Evolutionary conservation across 2,888 invertebrate species (phyloP), one percentile per base, ranked within the genome.

Genomic region (Cheilosia variabilis): DNA sequence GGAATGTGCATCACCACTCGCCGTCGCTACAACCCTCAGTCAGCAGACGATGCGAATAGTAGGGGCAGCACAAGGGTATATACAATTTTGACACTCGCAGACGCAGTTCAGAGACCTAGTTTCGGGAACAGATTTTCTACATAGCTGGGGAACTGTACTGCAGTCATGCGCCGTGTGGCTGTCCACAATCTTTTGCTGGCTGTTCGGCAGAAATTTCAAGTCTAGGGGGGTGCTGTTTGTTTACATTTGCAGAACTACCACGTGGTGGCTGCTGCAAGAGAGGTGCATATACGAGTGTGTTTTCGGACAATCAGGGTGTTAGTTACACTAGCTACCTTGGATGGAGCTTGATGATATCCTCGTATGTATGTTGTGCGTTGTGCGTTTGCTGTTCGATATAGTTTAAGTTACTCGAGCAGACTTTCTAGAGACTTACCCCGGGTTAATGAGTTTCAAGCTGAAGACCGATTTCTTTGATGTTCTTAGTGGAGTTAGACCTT

Each of bases 71-170:
- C 34, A 19, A 41, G 31, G 13, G 63, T 71, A 66, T 55, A 57
- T 57, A 86, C 22, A 15, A 57, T 31, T 63, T 71, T 79, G 72
- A 65, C 76, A 65, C 45, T 81, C 86, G 86, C 86, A 86, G 86
- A 66, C 86, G 86, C 86, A 86, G 76, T 86, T 86, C 76, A 86
- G 77, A 76, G 86, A 77, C 86, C 81, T 86, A 86, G 72, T 81
- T 86, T 81, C 24, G 58, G 27, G 58, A 50, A 78, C 45, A 45
- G 19, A 19, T 19, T 53, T 65, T 45, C 17, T 71, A 50, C 6
- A 31, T 55, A 24, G 47, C 50, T 71, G 86, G 86, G 68, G 81
- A 77, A 72, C 41, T 77, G 50, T 43, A 22, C 13, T 24, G 47
- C 19, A 66, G 72, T 41, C 86, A 81, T 86, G 86, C 86, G 81